Conservation (phyloP, 2,797 vertebrate species). For the Tenualosa thibaudeaui region DNA sequence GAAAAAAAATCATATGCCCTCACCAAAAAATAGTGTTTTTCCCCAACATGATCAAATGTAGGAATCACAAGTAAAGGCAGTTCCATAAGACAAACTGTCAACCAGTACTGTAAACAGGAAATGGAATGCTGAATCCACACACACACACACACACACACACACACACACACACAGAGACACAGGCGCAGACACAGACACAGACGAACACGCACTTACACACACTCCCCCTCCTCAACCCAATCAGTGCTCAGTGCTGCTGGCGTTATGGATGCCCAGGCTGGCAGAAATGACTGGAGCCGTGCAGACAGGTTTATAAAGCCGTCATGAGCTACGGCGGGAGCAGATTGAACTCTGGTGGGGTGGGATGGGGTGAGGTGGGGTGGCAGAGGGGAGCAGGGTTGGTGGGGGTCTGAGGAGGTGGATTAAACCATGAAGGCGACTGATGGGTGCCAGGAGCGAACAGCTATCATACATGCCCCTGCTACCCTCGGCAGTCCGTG, state of each 20-base stretch:
- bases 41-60: background rate
- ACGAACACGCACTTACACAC: constrained; percentile 31
- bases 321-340: constrained; percentile 55
- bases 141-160: background rate
- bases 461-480: constrained; percentile 35
- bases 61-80: background rate
- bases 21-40: background rate
- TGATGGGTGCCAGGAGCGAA: constrained; percentile 43
- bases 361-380: constrained; percentile 49
- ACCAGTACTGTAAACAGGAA: background rate
- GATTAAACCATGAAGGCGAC: constrained; percentile 64
- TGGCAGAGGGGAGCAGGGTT: too few species aligned
- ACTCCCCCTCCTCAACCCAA: constrained; percentile 18
- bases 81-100: background rate
- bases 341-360: constrained; percentile 56
- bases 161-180: constrained; percentile 16
- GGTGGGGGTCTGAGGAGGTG: constrained; percentile 47
- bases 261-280: constrained; percentile 33
- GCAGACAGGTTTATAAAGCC: constrained; percentile 64
- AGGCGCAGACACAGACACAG: constrained; percentile 14
- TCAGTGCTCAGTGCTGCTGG: background rate
- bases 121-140: constrained; percentile 35
- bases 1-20: background rate
- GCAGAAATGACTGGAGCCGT: constrained; percentile 48
- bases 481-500: background rate